Conservation (phyloP, 2,888 invertebrate genomes). For the Stratiomys singularior region DNA sequence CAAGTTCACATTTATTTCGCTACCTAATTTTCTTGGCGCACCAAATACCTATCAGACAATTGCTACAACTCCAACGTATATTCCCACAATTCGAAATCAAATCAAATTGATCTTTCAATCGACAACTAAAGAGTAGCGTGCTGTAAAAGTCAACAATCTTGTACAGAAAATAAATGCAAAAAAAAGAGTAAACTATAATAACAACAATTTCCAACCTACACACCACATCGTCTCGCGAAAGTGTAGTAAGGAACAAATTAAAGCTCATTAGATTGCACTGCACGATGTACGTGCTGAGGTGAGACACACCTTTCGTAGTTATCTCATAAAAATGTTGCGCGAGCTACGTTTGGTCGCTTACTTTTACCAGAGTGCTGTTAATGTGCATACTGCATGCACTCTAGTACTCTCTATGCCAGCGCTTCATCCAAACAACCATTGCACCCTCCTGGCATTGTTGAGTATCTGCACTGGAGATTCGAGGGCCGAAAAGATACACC, state of each 20-base stretch:
- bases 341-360: neutral
- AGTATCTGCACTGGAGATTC: too few species aligned
- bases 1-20: too few species aligned
- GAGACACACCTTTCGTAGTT: slow-evolving; percentile 57
- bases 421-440: neutral
- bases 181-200: slow-evolving; percentile 20
- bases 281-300: slow-evolving; percentile 52
- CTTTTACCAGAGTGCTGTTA: neutral
- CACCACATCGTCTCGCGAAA: neutral
- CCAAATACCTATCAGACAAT: too few species aligned
- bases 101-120: neutral
- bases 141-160: neutral
- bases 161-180: neutral
- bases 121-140: neutral
- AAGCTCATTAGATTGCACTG: slow-evolving; percentile 54
- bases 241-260: slow-evolving; percentile 44
- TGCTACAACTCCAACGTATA: too few species aligned
- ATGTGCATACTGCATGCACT: neutral
- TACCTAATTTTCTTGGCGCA: too few species aligned
- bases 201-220: too few species aligned
- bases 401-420: neutral
- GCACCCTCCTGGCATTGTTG: too few species aligned
- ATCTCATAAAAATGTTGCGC: slow-evolving; percentile 52
- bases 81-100: neutral
- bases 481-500: too few species aligned